A percentile compares a stretch with the other conserved stretches of the same genome.
Conservation (phyloP, 2,888 invertebrate species). For the Noctua pronuba region DNA sequence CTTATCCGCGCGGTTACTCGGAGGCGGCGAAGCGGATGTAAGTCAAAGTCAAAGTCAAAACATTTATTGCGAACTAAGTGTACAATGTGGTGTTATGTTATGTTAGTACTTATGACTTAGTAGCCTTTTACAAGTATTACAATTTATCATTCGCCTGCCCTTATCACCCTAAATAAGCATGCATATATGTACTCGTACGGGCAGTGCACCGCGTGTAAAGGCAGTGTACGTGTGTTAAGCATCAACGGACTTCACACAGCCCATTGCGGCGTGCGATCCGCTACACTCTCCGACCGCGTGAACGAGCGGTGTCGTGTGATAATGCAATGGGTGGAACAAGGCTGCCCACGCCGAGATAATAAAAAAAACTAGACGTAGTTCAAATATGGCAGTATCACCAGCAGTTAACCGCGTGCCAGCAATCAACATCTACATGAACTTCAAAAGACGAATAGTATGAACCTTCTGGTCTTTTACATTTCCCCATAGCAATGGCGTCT, state of each 20-base stretch:
- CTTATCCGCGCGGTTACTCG: not conserved
- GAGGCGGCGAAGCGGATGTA: not conserved
- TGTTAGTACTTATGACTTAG: too few species aligned
- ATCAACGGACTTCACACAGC: not conserved
- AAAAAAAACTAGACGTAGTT: not conserved
- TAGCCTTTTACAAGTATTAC: too few species aligned
- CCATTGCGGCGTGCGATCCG: not conserved
- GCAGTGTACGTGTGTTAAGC: not conserved
- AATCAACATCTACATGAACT: not conserved
- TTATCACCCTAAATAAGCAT: too few species aligned
- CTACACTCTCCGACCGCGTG: not conserved
- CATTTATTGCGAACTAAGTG: too few species aligned
- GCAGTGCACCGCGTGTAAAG: not conserved
- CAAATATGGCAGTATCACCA: not conserved
- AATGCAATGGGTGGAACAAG: not conserved
- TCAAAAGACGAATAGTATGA: not conserved
- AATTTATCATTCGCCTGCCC: too few species aligned
- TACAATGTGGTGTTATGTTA: too few species aligned
- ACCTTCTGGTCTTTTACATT: slow-evolving; percentile 26
- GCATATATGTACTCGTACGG: too few species aligned
- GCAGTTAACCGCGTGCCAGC: not conserved
- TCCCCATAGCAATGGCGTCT: slow-evolving; percentile 40
- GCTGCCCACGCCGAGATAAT: not conserved
- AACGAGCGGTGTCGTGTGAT: not conserved
- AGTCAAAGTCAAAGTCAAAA: too few species aligned